Percentiles rank a stretch among this genome's conserved stretches.
Evolutionary conservation across 2,888 invertebrate species (phyloP).

Genomic region (Stenolophus ochropezus): DNA sequence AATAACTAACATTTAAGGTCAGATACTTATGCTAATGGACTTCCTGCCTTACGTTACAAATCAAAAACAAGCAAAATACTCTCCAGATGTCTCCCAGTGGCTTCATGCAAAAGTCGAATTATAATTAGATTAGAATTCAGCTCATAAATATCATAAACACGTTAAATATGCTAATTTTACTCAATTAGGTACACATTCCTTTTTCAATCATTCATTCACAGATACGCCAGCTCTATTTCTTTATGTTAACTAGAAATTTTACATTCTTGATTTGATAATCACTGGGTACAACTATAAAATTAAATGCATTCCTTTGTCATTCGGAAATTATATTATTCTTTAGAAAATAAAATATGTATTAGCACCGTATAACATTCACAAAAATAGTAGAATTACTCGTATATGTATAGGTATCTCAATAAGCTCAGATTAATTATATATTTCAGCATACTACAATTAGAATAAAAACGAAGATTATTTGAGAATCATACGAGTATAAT

Average conservation of each 20-base stretch:
- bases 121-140: slow-evolving; percentile 39
- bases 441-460: no score
- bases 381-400: no score
- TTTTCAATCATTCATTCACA: slow-evolving; percentile 27
- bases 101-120: slow-evolving; percentile 29
- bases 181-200: slow-evolving; percentile 33
- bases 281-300: no score
- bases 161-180: slow-evolving; percentile 35
- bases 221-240: not conserved
- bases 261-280: no score
- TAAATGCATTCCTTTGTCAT: no score
- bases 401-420: no score
- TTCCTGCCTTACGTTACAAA: slow-evolving; percentile 23
- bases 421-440: no score
- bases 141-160: slow-evolving; percentile 48
- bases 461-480: no score
- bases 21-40: slow-evolving; percentile 35
- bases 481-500: no score
- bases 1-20: slow-evolving; percentile 38
- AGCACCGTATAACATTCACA: no score
- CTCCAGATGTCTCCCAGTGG: slow-evolving; percentile 6
- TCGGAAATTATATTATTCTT: no score
- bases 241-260: not conserved
- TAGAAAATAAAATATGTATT: no score
- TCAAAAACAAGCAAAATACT: not conserved